Conservation (phyloP, 2,888 invertebrate genomes). For the Brachylomia viminalis region DNA sequence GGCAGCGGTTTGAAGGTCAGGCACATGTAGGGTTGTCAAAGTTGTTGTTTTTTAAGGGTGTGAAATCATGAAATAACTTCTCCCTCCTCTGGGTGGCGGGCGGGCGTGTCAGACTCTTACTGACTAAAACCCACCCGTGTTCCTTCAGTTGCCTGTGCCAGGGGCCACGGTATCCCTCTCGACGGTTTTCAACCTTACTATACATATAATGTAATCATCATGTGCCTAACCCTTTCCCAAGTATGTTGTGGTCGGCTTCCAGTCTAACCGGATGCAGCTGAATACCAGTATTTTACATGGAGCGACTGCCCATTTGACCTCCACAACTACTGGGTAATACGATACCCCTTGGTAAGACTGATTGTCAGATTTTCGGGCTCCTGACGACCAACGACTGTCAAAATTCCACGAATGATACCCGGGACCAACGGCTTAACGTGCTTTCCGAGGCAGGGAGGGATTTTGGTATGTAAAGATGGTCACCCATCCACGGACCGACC, state of each 20-base stretch:
- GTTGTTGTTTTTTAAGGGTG: too few species aligned
- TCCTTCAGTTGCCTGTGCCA: too few species aligned
- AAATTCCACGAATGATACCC: not conserved
- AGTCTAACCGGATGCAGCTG: not conserved
- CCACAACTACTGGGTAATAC: too few species aligned
- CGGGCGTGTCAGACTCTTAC: too few species aligned
- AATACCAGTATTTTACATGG: not conserved
- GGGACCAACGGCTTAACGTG: not conserved
- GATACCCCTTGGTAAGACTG: not conserved
- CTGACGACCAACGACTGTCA: not conserved
- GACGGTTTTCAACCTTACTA: too few species aligned
- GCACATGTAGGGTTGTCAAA: too few species aligned
- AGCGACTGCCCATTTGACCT: not conserved
- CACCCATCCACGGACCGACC: not conserved
- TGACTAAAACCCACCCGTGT: too few species aligned
- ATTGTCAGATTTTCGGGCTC: not conserved
- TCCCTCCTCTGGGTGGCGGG: too few species aligned
- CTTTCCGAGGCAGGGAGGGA: not conserved
- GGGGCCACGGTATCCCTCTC: too few species aligned
- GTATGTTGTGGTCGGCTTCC: not conserved
- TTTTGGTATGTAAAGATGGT: not conserved
- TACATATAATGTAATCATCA: too few species aligned
- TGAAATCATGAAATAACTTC: too few species aligned
- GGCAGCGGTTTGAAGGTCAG: too few species aligned
- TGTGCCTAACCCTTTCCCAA: not conserved